Evolutionary conservation across 2,113 vertebrate genomes (phyloP), one percentile per base, ranked within the genome.

Genomic region (Thalassoma bifasciatum): DNA sequence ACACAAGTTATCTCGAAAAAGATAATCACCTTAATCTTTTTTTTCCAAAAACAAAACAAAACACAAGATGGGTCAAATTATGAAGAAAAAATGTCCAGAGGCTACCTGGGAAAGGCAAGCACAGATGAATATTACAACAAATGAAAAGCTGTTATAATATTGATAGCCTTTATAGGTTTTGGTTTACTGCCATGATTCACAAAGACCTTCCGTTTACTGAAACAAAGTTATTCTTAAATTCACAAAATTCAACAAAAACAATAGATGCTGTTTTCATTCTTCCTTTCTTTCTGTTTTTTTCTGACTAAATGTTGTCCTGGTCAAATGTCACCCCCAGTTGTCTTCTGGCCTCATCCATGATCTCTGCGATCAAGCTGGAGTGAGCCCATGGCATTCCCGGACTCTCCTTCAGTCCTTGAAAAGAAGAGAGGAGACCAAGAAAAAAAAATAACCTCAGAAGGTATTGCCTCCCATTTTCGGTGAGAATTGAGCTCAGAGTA

Each of bases 351-450:
- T 94, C 92, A 19, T 94, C 92, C 10, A 93, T 53, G 38, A 93
- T 85, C 26, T 87, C 88, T 58, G 90, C 88, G 22, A 94, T 22
- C 22, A 88, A 86, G 66, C 90, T 89, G 40, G 91, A 94, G 59
- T 94, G 93, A 0, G 63, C 72, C 84, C 93, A 82, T 0, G 91
- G 84, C 69, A 94, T 89, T 24, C 87, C 34, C 10, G 91, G 86
- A 49, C 93, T 93, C 71, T 94, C 91, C 72, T 91, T 94, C 63
- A 95, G 77, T 23, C 93, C 93, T 94, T 36, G 6, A 22, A 19
- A 51, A 38, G 16, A 13, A 38, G 21, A 46, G 5, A 22, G 1
- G 8, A 61, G 11, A 34, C 34, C 22, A 30, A 19, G 8, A 51
- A 13, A n/a, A n/a, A 49, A 49, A 51, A 13, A n/a, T 8, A 49